A percentile compares a stretch with the other conserved stretches of the same genome.
Conservation (phyloP, 2,888 invertebrate genomes). For the Ormyrus nitidulus region DNA sequence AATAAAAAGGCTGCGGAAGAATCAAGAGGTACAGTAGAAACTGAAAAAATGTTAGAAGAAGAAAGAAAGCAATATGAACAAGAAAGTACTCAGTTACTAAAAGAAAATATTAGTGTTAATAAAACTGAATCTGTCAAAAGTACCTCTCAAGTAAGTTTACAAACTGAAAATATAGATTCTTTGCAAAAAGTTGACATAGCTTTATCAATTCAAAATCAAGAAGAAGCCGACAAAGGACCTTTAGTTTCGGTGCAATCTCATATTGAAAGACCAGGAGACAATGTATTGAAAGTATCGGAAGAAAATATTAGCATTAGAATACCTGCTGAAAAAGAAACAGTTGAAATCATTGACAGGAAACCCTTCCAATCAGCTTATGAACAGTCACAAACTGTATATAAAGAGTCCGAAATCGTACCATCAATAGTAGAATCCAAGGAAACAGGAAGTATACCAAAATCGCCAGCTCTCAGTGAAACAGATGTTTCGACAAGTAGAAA, state of each 20-base stretch:
- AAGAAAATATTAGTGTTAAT: constrained; percentile 6
- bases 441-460: constrained; percentile 55
- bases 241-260: constrained; percentile 67
- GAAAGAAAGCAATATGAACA: constrained; percentile 13
- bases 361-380: constrained; percentile 64
- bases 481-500: constrained; percentile 59
- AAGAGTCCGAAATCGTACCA: constrained; percentile 11
- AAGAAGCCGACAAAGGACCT: constrained; percentile 60
- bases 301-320: constrained; percentile 69
- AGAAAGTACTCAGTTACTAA: neutral
- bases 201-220: constrained; percentile 66
- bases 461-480: constrained; percentile 62
- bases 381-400: neutral
- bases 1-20: constrained; percentile 22
- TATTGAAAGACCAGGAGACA: constrained; percentile 62
- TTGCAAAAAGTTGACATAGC: constrained; percentile 69
- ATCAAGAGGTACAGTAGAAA: neutral
- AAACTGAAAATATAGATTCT: constrained; percentile 38
- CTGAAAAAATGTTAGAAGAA: constrained; percentile 14
- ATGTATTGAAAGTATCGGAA: constrained; percentile 63
- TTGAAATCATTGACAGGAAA: constrained; percentile 64
- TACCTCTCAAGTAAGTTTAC: constrained; percentile 32
- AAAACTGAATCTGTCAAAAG: constrained; percentile 23
- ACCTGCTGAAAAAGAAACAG: constrained; percentile 65
- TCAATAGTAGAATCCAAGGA: constrained; percentile 64